phyloP scores from a whole-genome alignment of 2,113 vertebrate genomes.

The Prinia subflava region DNA sequence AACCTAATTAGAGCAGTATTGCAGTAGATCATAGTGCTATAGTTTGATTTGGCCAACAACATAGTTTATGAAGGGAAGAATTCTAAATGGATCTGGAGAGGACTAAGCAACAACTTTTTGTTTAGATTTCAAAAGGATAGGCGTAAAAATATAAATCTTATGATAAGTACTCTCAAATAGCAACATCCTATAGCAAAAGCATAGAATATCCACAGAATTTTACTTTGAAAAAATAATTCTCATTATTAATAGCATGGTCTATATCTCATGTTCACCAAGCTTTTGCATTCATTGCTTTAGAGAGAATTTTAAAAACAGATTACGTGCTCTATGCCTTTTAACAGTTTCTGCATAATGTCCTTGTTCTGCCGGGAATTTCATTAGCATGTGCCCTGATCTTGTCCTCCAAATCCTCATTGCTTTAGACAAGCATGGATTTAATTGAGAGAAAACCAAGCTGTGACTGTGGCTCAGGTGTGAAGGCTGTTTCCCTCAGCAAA shows the following conservation, averaged over 20 bases:
- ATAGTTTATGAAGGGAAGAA: neutral
- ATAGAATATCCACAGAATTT: neutral
- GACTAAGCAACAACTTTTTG: neutral
- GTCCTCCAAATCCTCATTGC: slow-evolving; percentile 64
- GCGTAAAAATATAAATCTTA: neutral
- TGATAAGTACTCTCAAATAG: neutral
- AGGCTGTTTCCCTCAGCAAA: slow-evolving; percentile 68
- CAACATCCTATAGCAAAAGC: neutral
- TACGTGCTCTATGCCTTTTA: slow-evolving; percentile 23
- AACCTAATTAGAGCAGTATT: neutral
- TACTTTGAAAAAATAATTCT: neutral
- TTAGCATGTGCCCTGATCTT: slow-evolving; percentile 66
- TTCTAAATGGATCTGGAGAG: neutral
- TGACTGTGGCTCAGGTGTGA: slow-evolving; percentile 72
- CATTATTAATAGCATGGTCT: neutral
- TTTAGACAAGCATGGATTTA: slow-evolving; percentile 71
- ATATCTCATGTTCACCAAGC: neutral
- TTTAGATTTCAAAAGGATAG: neutral
- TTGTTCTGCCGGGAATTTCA: slow-evolving; percentile 68
- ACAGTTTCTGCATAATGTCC: slow-evolving; percentile 33
- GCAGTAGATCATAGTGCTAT: neutral
- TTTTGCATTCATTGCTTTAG: slow-evolving; percentile 29
- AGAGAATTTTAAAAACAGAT: slow-evolving; percentile 57
- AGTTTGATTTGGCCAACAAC: neutral
- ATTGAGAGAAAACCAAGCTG: slow-evolving; percentile 73